Percentiles rank a stretch among this genome's conserved stretches.
phyloP scores from a whole-genome alignment of 2,888 invertebrate genomes.

The Plutella xylostella region DNA sequence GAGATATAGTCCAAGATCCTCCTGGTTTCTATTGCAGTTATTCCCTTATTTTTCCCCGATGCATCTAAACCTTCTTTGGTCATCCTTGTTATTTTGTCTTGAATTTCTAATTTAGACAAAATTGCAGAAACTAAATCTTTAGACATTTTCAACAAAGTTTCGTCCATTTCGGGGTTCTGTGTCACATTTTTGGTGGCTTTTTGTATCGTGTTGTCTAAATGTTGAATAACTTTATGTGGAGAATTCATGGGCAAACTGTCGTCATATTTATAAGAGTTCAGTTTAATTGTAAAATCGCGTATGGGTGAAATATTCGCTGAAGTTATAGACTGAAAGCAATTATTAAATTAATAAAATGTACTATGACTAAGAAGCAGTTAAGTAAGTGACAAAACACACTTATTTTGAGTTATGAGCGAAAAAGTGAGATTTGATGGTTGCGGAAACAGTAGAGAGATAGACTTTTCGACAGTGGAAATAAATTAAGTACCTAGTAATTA shows the following conservation, averaged over 20 bases:
- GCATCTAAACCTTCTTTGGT: conserved; percentile 57
- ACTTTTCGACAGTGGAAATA: too few species aligned
- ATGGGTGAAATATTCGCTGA: conserved; percentile 51
- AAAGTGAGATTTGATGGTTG: too few species aligned
- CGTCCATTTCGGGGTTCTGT: conserved; percentile 53
- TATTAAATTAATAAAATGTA: background rate
- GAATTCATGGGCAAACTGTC: conserved; percentile 35
- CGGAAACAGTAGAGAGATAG: too few species aligned
- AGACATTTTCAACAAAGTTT: conserved; percentile 51
- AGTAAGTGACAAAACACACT: too few species aligned
- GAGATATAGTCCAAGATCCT: conserved; percentile 60
- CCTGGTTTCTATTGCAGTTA: conserved; percentile 58
- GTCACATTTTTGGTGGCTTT: conserved; percentile 54
- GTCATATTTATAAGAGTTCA: conserved; percentile 23
- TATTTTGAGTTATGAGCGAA: too few species aligned
- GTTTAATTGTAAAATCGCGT: conserved; percentile 45
- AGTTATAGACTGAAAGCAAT: conserved; percentile 1
- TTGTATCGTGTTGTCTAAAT: conserved; percentile 44
- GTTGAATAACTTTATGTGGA: conserved; percentile 46
- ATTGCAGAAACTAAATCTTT: conserved; percentile 58
- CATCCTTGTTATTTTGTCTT: conserved; percentile 60
- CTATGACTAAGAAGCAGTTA: too few species aligned
- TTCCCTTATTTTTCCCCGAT: conserved; percentile 54
- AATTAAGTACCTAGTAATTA: too few species aligned
- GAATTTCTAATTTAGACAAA: conserved; percentile 52